Conservation (phyloP, 2,888 invertebrate genomes). For the Dascillus cervinus region DNA sequence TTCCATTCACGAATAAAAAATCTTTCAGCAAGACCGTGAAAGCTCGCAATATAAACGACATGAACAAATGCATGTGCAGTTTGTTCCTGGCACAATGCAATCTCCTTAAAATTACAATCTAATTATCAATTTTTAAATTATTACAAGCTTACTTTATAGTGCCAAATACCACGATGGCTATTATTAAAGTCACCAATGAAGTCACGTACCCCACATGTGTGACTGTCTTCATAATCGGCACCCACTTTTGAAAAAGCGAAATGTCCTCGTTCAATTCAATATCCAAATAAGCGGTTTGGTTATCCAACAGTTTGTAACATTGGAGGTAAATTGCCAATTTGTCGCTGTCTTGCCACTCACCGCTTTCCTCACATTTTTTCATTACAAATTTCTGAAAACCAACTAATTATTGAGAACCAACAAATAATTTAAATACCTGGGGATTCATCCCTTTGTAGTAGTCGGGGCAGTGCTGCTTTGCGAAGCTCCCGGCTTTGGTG, state of each 20-base stretch:
- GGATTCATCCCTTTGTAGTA: slow-evolving; percentile 26
- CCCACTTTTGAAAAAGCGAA: slow-evolving; percentile 38
- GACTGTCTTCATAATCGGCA: slow-evolving; percentile 45
- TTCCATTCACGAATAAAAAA: slow-evolving; percentile 46
- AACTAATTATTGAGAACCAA: too few species aligned
- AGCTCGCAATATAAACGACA: slow-evolving; percentile 56
- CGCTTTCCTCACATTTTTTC: slow-evolving; percentile 43
- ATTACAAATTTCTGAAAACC: slow-evolving; percentile 41
- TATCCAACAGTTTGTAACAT: slow-evolving; percentile 34
- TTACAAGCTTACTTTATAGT: slow-evolving; percentile 49
- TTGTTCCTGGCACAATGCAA: slow-evolving; percentile 58
- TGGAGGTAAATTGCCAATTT: slow-evolving; percentile 45
- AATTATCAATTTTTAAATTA: too few species aligned
- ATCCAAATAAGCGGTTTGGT: slow-evolving; percentile 28
- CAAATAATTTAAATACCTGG: slow-evolving; percentile 19
- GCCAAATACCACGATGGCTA: slow-evolving; percentile 47
- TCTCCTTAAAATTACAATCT: slow-evolving; percentile 43
- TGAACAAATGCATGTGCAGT: slow-evolving; percentile 58
- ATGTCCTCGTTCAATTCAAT: slow-evolving; percentile 25
- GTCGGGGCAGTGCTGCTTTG: slow-evolving; percentile 42
- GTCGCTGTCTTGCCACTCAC: slow-evolving; percentile 42
- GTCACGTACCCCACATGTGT: slow-evolving; percentile 49
- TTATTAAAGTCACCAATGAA: slow-evolving; percentile 45
- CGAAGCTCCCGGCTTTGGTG: slow-evolving; percentile 38
- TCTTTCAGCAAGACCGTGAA: slow-evolving; percentile 52